A percentile compares a stretch with the other conserved stretches of the same genome.
Conservation (phyloP, 2,888 invertebrate species). For the Mycogona germanica region DNA sequence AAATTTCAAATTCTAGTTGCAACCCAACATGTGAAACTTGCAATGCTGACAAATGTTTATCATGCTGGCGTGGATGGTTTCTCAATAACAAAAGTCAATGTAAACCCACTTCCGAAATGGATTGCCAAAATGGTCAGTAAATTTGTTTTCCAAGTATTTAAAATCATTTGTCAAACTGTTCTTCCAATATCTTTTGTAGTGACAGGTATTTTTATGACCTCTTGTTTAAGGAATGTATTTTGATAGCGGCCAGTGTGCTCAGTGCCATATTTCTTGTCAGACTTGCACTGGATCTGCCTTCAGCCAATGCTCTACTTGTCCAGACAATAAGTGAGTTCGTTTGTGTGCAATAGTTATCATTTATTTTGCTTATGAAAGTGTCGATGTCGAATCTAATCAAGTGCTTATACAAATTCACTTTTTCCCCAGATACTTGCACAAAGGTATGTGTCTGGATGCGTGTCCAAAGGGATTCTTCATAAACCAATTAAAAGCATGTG, state of each 20-base stretch:
- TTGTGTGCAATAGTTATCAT: not conserved
- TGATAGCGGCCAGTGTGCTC: constrained; percentile 42
- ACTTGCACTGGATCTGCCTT: constrained; percentile 66
- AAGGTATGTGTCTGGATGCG: constrained; percentile 13
- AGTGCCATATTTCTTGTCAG: constrained; percentile 65
- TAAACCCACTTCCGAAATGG: not conserved
- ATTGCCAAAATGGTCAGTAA: not conserved
- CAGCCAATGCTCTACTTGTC: constrained; percentile 69
- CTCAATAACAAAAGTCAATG: not conserved
- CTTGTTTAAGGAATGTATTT: constrained; percentile 2
- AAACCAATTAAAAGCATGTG: not conserved
- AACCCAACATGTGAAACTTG: constrained; percentile 4
- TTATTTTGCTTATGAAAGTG: not conserved
- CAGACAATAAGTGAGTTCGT: constrained; percentile 47
- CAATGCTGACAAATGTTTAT: not conserved
- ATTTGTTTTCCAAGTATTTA: not conserved
- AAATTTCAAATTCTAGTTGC: not conserved
- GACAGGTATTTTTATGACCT: no score
- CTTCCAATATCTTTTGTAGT: no score
- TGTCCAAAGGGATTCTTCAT: constrained; percentile 20
- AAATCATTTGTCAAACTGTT: not conserved
- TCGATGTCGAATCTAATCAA: constrained; percentile 5
- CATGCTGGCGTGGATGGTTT: constrained; percentile 3
- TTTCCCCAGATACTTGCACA: constrained; percentile 6
- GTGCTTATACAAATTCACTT: not conserved